Conservation (phyloP, 2,888 invertebrate species). For the Sarcophaga rosellei region DNA sequence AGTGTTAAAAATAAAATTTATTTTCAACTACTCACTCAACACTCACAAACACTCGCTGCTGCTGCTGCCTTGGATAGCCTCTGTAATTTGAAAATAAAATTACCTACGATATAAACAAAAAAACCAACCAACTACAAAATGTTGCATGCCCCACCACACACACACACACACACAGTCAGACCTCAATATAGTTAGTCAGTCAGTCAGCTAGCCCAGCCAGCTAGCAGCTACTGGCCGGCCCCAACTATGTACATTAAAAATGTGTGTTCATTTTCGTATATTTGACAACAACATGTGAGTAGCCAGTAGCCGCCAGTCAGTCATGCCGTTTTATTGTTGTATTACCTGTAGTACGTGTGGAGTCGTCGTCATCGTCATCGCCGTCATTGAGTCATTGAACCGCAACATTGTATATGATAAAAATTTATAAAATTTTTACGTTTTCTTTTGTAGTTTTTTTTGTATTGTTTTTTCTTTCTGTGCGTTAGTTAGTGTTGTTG, state of each 20-base stretch:
- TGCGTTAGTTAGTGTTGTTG: background rate
- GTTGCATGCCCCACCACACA: constrained; percentile 29
- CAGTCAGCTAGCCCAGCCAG: too few species aligned
- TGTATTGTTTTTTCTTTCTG: background rate
- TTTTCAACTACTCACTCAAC: constrained; percentile 43
- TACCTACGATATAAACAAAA: constrained; percentile 26
- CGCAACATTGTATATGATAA: constrained; percentile 44
- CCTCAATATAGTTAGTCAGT: background rate
- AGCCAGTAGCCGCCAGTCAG: background rate
- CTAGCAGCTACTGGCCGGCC: background rate
- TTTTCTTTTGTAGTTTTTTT: constrained; percentile 19
- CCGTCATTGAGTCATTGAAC: constrained; percentile 60
- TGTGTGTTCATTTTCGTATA: background rate
- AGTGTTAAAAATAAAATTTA: constrained; percentile 57
- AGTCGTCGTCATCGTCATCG: background rate
- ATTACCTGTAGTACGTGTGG: background rate
- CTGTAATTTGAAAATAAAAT: background rate
- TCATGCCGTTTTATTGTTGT: background rate
- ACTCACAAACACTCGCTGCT: constrained; percentile 1
- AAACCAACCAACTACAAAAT: background rate
- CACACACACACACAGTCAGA: background rate
- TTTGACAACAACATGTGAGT: background rate
- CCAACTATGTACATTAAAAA: background rate
- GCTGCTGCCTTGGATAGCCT: constrained; percentile 24
- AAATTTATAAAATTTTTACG: constrained; percentile 6